phyloP scores from a whole-genome alignment of 2,113 vertebrate genomes.

The Actenoides lindsayi region DNA sequence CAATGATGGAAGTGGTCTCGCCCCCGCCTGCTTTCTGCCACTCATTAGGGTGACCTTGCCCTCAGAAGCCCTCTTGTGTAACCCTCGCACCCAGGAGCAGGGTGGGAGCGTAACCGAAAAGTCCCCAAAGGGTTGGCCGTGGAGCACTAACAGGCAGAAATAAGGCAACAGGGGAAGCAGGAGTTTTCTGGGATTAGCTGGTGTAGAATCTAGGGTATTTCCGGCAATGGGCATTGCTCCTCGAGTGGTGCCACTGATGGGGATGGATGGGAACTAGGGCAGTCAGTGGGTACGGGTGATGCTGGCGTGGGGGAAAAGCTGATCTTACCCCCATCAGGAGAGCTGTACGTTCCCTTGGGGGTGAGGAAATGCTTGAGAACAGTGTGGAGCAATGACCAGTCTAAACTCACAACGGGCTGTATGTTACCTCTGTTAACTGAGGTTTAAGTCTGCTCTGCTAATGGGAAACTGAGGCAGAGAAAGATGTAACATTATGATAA shows the following conservation, averaged over 20 bases:
- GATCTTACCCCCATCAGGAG: not conserved
- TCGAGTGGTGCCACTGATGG: no score
- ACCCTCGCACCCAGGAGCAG: not conserved
- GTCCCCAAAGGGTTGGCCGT: fast-evolving
- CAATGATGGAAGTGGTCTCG: fast-evolving
- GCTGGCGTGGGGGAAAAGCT: not conserved
- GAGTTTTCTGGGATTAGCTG: not conserved
- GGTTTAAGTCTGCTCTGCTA: not conserved
- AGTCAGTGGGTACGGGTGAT: not conserved
- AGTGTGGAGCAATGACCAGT: not conserved
- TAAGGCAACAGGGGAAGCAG: not conserved
- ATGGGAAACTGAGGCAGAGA: not conserved
- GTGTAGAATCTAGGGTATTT: not conserved
- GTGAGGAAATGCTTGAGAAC: not conserved
- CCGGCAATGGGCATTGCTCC: not conserved
- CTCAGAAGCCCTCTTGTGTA: constrained; percentile 54
- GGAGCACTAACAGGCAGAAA: not conserved
- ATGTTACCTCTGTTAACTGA: no score
- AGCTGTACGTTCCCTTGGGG: not conserved
- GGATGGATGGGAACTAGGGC: not conserved
- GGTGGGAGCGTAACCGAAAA: fast-evolving
- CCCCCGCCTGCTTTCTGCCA: not conserved
- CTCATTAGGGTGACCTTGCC: constrained; percentile 28
- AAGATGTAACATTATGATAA: fast-evolving
- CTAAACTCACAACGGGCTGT: not conserved